Evolutionary conservation across 2,888 invertebrate species (phyloP), one percentile per base, ranked within the genome.

Genomic region (Cryptus viduatorius): DNA sequence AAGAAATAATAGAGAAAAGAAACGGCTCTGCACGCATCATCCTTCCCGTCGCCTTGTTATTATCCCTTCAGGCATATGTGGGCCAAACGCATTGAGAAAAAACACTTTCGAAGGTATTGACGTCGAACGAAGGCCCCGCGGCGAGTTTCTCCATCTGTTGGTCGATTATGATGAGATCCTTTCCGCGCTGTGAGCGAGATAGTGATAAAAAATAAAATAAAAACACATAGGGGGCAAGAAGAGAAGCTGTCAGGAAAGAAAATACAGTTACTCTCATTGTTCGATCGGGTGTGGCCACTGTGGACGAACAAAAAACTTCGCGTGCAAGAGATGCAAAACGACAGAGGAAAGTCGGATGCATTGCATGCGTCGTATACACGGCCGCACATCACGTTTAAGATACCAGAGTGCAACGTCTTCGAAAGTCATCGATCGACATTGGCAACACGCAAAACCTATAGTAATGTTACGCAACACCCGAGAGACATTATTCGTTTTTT

Each of bases 41-140:
- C 86, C 86, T 80, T 80, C 67, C 73, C 76, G 31, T 83, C 75
- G 79, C 81, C 87, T 87, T 90, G 90, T 91, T 91, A 93, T 93
- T 93, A 93, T 92, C 90, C 89, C 90, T 90, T 91, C 91, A 88
- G 88, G 89, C 90, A 90, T 89, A 90, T 91, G 90, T 90, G 88
- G 90, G 89, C 89, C 89, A 89, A 37, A 83, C 68, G 83, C 82
- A 84, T 84, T 80, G 68, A 72, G 42, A 53, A 85, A 85, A 87
- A 89, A 89, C 82, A 90, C 86, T 90, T 89, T 88, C 88, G 87
- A 89, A 88, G 89, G 82, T 79, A 86, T 85, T 77, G 82, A 85
- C 82, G 84, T 79, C 80, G 83, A 82, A 82, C 79, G 69, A 68
- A 79, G 71, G 88, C 88, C 87, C 83, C 64, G 61, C 29, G 87